Evolutionary conservation across 64 coral and sea anemone species (phyloP).

Genomic region (Astreopora myriophthalma): DNA sequence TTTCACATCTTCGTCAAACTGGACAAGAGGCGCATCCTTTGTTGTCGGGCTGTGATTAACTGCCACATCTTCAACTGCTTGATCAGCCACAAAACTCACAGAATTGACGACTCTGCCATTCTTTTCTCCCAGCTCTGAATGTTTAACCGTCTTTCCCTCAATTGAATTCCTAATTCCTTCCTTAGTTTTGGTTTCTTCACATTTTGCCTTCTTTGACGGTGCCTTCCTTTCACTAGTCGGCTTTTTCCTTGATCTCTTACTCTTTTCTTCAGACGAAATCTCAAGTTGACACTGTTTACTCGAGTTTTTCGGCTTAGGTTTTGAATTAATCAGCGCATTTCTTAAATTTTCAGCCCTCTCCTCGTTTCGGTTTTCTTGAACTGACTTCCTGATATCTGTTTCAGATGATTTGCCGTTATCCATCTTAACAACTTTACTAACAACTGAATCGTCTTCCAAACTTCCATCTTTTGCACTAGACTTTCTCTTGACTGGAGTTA

Average conservation of each 20-base stretch:
- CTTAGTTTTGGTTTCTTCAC: neutral
- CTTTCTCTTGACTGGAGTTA: neutral
- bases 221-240: neutral
- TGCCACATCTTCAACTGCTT: neutral
- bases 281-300: neutral
- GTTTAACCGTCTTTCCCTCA: neutral
- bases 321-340: neutral
- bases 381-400: neutral
- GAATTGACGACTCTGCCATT: neutral
- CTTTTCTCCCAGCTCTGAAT: neutral
- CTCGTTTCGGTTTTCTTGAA: neutral
- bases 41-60: neutral
- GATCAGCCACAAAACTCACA: slow-evolving; percentile 30
- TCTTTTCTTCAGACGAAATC: neutral
- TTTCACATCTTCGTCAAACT: neutral
- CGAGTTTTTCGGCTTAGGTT: neutral
- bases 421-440: slow-evolving; percentile 21
- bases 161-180: neutral
- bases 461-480: neutral
- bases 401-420: neutral
- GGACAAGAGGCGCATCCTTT: neutral
- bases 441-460: neutral
- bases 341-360: neutral
- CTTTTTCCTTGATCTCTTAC: slow-evolving; percentile 1
- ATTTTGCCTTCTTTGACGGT: neutral